Conservation (phyloP, 2,888 invertebrate species). For the Drosophila putrida region DNA sequence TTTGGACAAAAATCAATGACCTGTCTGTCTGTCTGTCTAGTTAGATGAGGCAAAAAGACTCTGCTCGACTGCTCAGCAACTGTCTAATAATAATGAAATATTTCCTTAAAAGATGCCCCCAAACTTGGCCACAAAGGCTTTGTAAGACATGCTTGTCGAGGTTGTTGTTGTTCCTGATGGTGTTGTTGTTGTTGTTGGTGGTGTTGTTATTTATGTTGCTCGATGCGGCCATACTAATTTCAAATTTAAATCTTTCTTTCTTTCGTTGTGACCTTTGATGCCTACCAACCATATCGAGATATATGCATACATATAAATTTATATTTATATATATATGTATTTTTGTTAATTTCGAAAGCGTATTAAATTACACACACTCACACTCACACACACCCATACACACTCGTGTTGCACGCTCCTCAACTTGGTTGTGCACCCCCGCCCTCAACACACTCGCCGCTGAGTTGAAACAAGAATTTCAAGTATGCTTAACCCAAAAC, state of each 20-base stretch:
- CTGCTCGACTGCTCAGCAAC: slow-evolving; percentile 61
- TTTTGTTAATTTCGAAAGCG: slow-evolving; percentile 80
- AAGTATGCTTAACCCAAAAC: slow-evolving; percentile 81
- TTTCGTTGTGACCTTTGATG: slow-evolving; percentile 78
- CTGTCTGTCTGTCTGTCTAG: slow-evolving; percentile 48
- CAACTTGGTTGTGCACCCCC: slow-evolving; percentile 22
- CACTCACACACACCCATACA: slow-evolving; percentile 25
- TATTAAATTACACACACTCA: slow-evolving; percentile 75
- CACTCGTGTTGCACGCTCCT: slow-evolving; percentile 20
- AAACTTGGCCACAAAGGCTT: slow-evolving; percentile 38
- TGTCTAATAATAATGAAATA: slow-evolving; percentile 83
- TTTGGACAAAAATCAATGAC: slow-evolving; percentile 65
- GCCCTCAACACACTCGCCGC: slow-evolving; percentile 30
- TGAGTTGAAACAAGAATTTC: slow-evolving; percentile 80
- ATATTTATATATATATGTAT: slow-evolving; percentile 36
- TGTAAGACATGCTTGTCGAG: slow-evolving; percentile 43
- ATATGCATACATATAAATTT: slow-evolving; percentile 11
- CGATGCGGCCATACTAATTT: slow-evolving; percentile 72
- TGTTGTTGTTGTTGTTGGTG: slow-evolving; percentile 21
- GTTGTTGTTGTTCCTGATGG: slow-evolving; percentile 23
- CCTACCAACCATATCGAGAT: slow-evolving; percentile 61
- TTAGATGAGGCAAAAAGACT: slow-evolving; percentile 23
- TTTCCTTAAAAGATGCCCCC: slow-evolving; percentile 52
- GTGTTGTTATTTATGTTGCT: slow-evolving; percentile 64
- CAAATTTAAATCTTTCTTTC: slow-evolving; percentile 68